These are phyloP conservation scores for Leptothorax acervorum DNA, from an alignment of 2,888 invertebrate genomes.

Conservation along the genomic window DNA sequence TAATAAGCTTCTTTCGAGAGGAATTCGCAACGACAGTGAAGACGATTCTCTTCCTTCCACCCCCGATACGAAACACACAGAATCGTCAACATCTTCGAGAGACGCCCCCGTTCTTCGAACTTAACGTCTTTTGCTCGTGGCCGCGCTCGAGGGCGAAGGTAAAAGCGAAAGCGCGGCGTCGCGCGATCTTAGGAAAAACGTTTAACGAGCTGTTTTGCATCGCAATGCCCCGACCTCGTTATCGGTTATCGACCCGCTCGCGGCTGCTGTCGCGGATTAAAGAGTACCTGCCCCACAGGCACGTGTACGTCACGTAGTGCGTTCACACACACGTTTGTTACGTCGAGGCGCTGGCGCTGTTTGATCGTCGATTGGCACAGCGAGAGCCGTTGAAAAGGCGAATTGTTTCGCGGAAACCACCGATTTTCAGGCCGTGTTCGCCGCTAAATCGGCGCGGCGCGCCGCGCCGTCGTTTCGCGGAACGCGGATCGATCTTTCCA, in stretches of 20 bases:
- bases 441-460: constrained; percentile 61
- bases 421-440: constrained; percentile 64
- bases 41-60: constrained; percentile 18
- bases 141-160: constrained; percentile 56
- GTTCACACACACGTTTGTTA: constrained; percentile 46
- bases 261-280: constrained; percentile 69
- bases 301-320: constrained; percentile 42
- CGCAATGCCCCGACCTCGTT: constrained; percentile 80
- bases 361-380: constrained; percentile 44
- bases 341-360: constrained; percentile 47
- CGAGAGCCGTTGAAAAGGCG: constrained; percentile 61
- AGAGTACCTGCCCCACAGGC: constrained; percentile 64
- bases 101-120: constrained; percentile 55
- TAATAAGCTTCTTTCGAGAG: constrained; percentile 80
- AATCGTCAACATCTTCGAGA: constrained; percentile 11
- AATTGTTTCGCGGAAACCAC: constrained; percentile 73
- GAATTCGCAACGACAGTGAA: constrained; percentile 55
- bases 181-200: constrained; percentile 73
- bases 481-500: constrained; percentile 61
- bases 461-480: constrained; percentile 46
- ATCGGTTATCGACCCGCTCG: constrained; percentile 79
- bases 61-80: not conserved
- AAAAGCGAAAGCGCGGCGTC: constrained; percentile 50
- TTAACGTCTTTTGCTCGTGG: constrained; percentile 48
- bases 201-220: constrained; percentile 84